phyloP scores from a whole-genome alignment of 2,797 vertebrate species.

The Heteromormyrus szaboi region DNA sequence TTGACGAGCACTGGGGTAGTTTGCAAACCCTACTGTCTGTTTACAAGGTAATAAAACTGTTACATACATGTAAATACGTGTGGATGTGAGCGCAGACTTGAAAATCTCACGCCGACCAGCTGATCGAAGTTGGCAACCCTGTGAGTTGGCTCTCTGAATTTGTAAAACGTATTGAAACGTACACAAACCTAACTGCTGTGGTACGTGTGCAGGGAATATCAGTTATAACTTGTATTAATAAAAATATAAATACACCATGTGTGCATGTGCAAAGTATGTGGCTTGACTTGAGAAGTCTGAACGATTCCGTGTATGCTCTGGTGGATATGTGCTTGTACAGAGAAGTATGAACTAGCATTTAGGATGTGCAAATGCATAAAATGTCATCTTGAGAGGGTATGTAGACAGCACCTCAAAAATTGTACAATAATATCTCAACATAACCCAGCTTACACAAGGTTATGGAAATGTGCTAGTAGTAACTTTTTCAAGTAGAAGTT shows the following conservation, averaged over 20 bases:
- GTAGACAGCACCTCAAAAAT: neutral
- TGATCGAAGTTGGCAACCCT: neutral
- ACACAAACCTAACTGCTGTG: neutral
- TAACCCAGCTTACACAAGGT: neutral
- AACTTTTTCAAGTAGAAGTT: neutral
- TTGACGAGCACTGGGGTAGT: neutral
- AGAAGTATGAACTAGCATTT: neutral
- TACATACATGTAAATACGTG: neutral
- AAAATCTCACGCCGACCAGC: neutral
- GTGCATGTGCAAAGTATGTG: neutral
- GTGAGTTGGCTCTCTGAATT: neutral
- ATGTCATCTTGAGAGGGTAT: neutral
- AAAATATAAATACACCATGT: neutral
- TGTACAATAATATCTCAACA: neutral
- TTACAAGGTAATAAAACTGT: neutral
- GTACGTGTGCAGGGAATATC: neutral
- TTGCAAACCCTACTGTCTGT: neutral
- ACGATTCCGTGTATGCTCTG: neutral
- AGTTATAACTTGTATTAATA: neutral
- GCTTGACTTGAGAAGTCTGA: neutral
- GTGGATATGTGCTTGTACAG: neutral
- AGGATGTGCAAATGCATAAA: neutral
- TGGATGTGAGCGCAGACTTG: neutral
- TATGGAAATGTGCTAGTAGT: neutral
- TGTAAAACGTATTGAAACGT: neutral